Conservation (phyloP, 1,140 invertebrate genomes). For the Bombus breviceps region DNA sequence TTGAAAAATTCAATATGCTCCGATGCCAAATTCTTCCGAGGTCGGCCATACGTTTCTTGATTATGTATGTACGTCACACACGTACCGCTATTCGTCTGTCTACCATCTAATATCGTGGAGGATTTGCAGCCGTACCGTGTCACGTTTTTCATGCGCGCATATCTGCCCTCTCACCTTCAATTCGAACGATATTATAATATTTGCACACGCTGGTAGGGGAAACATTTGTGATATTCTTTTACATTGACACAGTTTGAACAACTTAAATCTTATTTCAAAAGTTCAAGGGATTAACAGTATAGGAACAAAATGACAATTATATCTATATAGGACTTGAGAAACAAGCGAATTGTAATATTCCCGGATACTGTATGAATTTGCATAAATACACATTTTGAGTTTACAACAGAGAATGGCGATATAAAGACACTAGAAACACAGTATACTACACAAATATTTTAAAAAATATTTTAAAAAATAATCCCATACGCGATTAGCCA, state of each 20-base stretch:
- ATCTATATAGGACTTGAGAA: background rate
- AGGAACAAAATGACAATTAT: background rate
- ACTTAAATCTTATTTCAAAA: background rate
- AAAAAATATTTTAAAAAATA: background rate
- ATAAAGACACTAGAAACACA: background rate
- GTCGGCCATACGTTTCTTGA: background rate
- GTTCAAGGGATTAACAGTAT: background rate
- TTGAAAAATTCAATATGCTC: constrained; percentile 36
- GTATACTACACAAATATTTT: background rate
- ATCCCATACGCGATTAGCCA: too few species aligned
- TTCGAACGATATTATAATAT: constrained; percentile 71
- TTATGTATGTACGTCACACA: constrained; percentile 24
- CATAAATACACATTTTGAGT: background rate
- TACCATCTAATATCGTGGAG: constrained; percentile 44
- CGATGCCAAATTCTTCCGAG: constrained; percentile 24
- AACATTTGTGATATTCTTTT: background rate
- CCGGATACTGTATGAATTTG: background rate
- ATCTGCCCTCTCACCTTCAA: constrained; percentile 9
- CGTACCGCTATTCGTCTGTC: constrained; percentile 29
- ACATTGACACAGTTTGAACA: too few species aligned
- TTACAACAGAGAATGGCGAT: background rate
- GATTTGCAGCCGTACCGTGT: constrained; percentile 47
- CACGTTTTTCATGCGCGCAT: constrained; percentile 29
- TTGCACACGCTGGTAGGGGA: constrained; percentile 44
- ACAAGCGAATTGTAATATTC: background rate